Conservation (phyloP, 2,797 vertebrate species). For the Thamnophis elegans region DNA sequence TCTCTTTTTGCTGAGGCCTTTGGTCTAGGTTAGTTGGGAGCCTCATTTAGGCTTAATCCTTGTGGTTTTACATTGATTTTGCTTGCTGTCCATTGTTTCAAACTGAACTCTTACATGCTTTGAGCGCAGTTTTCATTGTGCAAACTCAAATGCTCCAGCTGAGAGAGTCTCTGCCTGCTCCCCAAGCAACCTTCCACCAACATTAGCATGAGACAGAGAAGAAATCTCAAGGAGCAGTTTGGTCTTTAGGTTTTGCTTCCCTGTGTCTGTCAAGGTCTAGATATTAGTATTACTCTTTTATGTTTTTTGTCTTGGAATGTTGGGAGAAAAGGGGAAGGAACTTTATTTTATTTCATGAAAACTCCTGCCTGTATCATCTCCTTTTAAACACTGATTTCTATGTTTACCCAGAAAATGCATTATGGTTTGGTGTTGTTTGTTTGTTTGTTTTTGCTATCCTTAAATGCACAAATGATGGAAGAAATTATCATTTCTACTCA, state of each 20-base stretch:
- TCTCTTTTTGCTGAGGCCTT: constrained; percentile 12
- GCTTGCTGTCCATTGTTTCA: constrained; percentile 59
- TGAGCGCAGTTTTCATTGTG: constrained; percentile 40
- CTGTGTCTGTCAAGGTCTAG: constrained; percentile 48
- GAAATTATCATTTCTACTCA: constrained; percentile 90
- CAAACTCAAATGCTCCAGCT: constrained; percentile 43
- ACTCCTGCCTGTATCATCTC: constrained; percentile 62
- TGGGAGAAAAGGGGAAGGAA: constrained; percentile 29
- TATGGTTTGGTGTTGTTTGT: constrained; percentile 42
- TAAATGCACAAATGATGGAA: constrained; percentile 91
- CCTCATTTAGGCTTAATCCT: constrained; percentile 40
- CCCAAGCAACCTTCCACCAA: neutral
- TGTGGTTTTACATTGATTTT: constrained; percentile 34
- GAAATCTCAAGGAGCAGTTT: constrained; percentile 33
- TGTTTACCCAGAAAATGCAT: constrained; percentile 68
- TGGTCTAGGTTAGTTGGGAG: constrained; percentile 30
- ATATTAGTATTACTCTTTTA: constrained; percentile 36
- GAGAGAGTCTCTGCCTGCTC: neutral
- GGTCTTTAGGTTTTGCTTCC: neutral
- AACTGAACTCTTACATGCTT: constrained; percentile 34
- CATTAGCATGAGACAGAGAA: constrained; percentile 45
- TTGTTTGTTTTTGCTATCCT: constrained; percentile 71
- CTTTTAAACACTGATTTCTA: constrained; percentile 24
- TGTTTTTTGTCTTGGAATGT: constrained; percentile 48
- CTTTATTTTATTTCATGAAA: constrained; percentile 49